Conservation (phyloP, 64 coral and sea anemone species). For the Dendronephthya gigantea region DNA sequence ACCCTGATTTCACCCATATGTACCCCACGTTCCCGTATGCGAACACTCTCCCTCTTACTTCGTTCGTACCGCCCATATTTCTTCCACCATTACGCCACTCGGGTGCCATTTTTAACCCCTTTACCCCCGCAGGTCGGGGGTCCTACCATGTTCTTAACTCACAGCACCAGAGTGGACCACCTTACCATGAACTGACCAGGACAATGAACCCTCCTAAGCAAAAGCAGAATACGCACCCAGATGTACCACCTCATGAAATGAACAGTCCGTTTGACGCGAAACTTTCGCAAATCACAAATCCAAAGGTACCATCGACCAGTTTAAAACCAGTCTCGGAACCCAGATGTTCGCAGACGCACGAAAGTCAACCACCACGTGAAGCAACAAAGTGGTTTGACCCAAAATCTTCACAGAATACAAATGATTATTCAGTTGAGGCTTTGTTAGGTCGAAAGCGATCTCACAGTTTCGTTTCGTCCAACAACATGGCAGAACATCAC, state of each 20-base stretch:
- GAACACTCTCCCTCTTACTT: neutral
- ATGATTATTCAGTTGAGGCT: neutral
- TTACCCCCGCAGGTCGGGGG: neutral
- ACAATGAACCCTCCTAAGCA: neutral
- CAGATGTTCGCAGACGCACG: too few species aligned
- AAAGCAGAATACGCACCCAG: too few species aligned
- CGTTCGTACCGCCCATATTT: neutral
- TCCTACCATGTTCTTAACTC: neutral
- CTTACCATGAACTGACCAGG: too few species aligned
- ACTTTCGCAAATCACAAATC: neutral
- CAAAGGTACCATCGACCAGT: too few species aligned
- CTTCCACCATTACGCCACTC: neutral
- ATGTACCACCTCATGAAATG: too few species aligned
- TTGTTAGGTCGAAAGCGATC: neutral
- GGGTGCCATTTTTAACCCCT: neutral
- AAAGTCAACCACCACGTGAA: neutral
- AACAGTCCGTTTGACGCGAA: neutral
- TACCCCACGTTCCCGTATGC: neutral
- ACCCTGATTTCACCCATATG: neutral
- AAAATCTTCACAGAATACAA: neutral
- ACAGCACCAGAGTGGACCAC: neutral
- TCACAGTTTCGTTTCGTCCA: neutral
- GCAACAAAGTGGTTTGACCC: neutral
- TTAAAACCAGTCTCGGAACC: too few species aligned
- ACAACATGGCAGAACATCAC: neutral